A percentile compares a stretch with the other conserved stretches of the same genome.
phyloP scores from a whole-genome alignment of 2,113 vertebrate genomes.

The Phocoena sinus region DNA sequence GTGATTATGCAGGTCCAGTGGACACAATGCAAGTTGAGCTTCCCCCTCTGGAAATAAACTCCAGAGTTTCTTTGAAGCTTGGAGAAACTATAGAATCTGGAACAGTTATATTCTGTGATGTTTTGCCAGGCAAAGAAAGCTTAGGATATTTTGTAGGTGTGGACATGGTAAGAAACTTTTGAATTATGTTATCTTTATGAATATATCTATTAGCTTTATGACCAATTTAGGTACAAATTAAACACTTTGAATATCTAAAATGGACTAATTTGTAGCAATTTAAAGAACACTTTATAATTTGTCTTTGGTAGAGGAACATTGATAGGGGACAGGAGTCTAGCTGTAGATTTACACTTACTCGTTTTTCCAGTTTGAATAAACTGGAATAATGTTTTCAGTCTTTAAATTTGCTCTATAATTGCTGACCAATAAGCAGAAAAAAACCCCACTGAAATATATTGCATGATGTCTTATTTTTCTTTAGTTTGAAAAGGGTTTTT shows the following conservation, averaged over 20 bases:
- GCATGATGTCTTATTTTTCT: not conserved
- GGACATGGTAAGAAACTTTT: constrained; percentile 93
- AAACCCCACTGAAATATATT: not conserved
- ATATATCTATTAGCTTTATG: constrained; percentile 64
- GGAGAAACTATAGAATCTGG: constrained; percentile 93
- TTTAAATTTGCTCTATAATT: not conserved
- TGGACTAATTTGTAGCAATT: not conserved
- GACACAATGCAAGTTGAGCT: constrained; percentile 90
- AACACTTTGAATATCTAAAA: not conserved
- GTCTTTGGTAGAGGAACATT: not conserved
- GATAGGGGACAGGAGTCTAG: not conserved
- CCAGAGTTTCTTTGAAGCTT: constrained; percentile 94
- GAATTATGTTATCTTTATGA: constrained; percentile 67
- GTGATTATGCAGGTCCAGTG: constrained; percentile 87
- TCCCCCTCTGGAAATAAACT: constrained; percentile 94
- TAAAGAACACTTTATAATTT: constrained; percentile 20
- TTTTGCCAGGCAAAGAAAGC: constrained; percentile 95
- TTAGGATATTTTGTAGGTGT: constrained; percentile 97
- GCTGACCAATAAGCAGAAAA: not conserved
- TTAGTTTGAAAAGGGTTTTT: not conserved
- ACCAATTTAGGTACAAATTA: not conserved
- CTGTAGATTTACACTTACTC: not conserved
- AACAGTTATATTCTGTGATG: constrained; percentile 97
- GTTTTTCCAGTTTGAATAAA: not conserved
- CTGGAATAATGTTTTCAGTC: not conserved